Percentiles rank a stretch among this genome's conserved stretches.
These are phyloP conservation scores for Muricea muricata DNA, from an alignment of 92 coral and sea anemone species.

Conservation along the genomic window DNA sequence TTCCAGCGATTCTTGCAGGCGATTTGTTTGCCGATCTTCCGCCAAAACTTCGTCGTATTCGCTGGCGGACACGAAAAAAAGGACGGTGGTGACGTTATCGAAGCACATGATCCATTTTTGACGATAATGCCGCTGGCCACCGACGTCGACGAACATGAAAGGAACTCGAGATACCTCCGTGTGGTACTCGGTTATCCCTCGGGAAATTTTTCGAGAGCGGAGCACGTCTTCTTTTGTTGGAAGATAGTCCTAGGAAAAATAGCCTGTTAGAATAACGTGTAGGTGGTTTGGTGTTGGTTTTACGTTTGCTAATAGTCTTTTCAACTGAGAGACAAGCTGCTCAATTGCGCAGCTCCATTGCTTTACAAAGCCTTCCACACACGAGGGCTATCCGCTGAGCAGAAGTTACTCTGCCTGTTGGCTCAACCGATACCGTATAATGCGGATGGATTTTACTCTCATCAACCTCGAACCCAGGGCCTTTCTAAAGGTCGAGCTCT, in stretches of 20 bases:
- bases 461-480: no score
- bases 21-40: conserved; percentile 99
- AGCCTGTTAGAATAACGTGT: not conserved
- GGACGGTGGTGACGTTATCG: conserved; percentile 95
- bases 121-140: conserved; percentile 97
- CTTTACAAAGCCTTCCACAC: no score
- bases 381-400: no score
- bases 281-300: no score
- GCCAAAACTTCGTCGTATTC: conserved; percentile 98
- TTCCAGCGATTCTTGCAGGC: conserved; percentile 94
- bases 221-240: conserved; percentile 95
- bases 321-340: no score
- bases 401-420: no score
- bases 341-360: no score
- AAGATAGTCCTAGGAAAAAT: conserved; percentile 75
- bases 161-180: conserved; percentile 90
- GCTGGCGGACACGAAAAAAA: conserved; percentile 97
- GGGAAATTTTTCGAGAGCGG: conserved; percentile 94
- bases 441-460: no score
- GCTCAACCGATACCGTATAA: no score
- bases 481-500: no score
- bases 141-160: conserved; percentile 98
- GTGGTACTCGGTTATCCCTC: conserved; percentile 97
- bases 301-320: no score
- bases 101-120: conserved; percentile 99